A percentile compares a stretch with the other conserved stretches of the same genome.
Conservation (phyloP, 30 jellyfish, hydroid and myxozoan genomes). For the Sanderia malayensis region DNA sequence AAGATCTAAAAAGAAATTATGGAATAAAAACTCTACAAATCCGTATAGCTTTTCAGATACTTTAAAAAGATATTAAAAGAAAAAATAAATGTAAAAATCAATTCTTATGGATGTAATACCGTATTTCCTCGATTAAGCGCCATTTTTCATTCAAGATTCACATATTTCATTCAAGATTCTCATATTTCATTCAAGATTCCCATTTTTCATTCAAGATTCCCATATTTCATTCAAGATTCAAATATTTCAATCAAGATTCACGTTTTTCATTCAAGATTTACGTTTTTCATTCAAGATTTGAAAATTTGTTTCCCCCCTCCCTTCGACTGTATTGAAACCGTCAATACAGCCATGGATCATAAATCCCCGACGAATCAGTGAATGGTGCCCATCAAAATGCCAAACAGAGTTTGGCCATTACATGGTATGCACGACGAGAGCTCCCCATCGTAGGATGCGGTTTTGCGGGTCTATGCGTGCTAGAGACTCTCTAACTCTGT, state of each 20-base stretch:
- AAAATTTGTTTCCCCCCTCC: too few species aligned
- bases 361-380: background rate
- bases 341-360: background rate
- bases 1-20: conserved; percentile 9
- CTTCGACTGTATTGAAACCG: too few species aligned
- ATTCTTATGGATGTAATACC: too few species aligned
- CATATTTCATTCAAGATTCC: background rate
- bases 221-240: background rate
- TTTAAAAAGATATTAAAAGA: too few species aligned
- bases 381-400: background rate
- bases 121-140: too few species aligned
- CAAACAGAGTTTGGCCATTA: background rate
- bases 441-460: background rate
- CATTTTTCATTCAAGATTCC: background rate
- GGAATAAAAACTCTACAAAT: too few species aligned
- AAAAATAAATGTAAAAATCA: too few species aligned
- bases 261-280: background rate
- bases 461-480: background rate
- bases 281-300: background rate
- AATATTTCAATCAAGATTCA: background rate
- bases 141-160: background rate
- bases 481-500: background rate
- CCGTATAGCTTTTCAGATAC: too few species aligned
- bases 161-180: background rate
- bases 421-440: background rate